phyloP scores from a whole-genome alignment of 2,888 invertebrate genomes.

The Mythimna lalbum region DNA sequence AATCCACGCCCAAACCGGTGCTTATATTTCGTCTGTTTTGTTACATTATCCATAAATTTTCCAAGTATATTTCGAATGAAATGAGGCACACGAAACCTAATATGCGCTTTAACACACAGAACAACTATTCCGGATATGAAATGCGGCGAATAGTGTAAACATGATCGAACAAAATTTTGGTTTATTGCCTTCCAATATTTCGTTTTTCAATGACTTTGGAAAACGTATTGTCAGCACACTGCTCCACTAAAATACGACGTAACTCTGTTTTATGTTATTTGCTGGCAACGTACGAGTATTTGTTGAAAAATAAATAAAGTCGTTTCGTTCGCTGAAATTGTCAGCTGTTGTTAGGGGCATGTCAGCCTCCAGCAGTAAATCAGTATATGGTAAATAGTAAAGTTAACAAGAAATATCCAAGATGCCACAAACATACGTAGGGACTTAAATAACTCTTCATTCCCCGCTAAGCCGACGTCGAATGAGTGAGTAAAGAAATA shows the following conservation, averaged over 20 bases:
- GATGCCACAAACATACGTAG: constrained; percentile 41
- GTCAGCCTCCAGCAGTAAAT: constrained; percentile 43
- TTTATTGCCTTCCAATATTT: constrained; percentile 49
- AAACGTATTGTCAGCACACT: constrained; percentile 28
- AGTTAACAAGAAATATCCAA: constrained; percentile 48
- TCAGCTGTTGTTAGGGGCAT: constrained; percentile 37
- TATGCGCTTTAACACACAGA: constrained; percentile 44
- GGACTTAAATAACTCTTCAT: constrained; percentile 46
- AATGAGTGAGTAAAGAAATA: constrained; percentile 35
- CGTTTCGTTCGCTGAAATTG: constrained; percentile 32
- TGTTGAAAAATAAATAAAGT: constrained; percentile 47
- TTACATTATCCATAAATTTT: constrained; percentile 18
- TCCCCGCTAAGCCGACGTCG: constrained; percentile 31
- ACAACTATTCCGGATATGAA: constrained; percentile 51
- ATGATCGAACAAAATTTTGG: constrained; percentile 37
- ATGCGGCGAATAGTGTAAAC: constrained; percentile 39
- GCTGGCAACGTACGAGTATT: constrained; percentile 13
- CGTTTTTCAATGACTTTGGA: constrained; percentile 19
- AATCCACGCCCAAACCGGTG: constrained; percentile 21
- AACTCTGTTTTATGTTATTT: constrained; percentile 20
- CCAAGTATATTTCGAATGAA: constrained; percentile 27
- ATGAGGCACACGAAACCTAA: constrained; percentile 32
- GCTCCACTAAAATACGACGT: constrained; percentile 35
- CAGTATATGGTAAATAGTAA: constrained; percentile 55
- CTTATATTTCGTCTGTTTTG: constrained; percentile 17